phyloP scores from a whole-genome alignment of 1,140 invertebrate species.

The Microvelia longipes region DNA sequence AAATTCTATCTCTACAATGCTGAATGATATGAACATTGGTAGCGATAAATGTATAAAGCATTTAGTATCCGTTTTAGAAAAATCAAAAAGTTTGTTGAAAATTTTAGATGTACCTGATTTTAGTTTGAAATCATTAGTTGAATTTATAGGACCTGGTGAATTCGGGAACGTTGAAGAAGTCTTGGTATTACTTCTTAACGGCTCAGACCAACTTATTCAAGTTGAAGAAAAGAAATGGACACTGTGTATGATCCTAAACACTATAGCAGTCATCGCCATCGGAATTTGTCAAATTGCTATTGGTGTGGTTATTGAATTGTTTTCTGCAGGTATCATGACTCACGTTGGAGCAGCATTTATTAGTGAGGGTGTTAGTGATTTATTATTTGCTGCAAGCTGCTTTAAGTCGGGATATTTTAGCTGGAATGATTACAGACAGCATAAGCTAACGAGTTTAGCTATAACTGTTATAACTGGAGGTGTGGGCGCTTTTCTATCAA shows the following conservation, averaged over 20 bases:
- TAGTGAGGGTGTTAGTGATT: not conserved
- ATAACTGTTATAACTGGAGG: not conserved
- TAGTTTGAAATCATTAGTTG: not conserved
- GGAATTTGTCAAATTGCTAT: not conserved
- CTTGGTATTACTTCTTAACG: not conserved
- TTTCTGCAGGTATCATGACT: slow-evolving; percentile 17
- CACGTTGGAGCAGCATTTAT: not conserved
- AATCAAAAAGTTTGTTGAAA: not conserved
- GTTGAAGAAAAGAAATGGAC: not conserved
- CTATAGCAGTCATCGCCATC: not conserved
- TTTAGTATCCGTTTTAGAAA: not conserved
- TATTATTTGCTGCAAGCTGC: not conserved
- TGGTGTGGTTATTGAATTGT: not conserved
- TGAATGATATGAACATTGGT: no score
- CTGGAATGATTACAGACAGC: not conserved
- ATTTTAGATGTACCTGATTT: not conserved
- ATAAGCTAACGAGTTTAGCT: not conserved
- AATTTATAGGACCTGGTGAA: not conserved
- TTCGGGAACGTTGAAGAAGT: not conserved
- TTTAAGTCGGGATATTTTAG: not conserved
- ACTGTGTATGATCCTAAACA: not conserved
- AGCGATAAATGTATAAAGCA: not conserved
- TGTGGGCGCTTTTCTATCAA: not conserved
- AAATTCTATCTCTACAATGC: no score
- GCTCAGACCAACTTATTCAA: not conserved